Conservation (phyloP, 2,888 invertebrate species). For the Trissonchulus latispiculum region DNA sequence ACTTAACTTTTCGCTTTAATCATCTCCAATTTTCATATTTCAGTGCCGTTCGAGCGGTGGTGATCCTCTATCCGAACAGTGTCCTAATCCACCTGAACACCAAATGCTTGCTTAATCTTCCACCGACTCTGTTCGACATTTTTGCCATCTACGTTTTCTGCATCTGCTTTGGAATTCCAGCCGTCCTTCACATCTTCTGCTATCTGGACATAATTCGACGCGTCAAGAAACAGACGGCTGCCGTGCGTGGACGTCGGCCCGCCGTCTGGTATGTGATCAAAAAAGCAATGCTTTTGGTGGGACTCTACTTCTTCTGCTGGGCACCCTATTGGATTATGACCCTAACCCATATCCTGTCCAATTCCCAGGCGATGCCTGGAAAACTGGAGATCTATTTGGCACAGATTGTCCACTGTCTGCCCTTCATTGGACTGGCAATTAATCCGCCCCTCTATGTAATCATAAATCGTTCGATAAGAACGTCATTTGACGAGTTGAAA, state of each 20-base stretch:
- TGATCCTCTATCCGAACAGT: no score
- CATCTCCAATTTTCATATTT: no score
- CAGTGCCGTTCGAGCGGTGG: no score
- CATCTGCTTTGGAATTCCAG: neutral
- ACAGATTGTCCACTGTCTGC: neutral
- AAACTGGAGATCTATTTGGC: neutral
- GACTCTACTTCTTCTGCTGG: constrained; percentile 23
- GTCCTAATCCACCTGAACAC: neutral
- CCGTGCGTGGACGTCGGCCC: neutral
- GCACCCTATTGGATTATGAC: constrained; percentile 20
- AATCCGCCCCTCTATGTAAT: constrained; percentile 2
- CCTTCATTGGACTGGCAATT: neutral
- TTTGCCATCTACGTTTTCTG: neutral
- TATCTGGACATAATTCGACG: neutral
- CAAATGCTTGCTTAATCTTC: neutral
- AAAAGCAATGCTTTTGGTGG: constrained; percentile 13
- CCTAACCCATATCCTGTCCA: neutral
- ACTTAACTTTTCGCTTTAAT: no score
- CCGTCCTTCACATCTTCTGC: neutral
- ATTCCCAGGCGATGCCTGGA: neutral
- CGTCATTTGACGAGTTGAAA: neutral
- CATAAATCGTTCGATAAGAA: neutral
- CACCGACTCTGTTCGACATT: neutral
- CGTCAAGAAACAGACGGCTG: neutral
- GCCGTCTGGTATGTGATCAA: neutral